Base-by-base conservation (phyloP, 2,797 vertebrate genomes). In the Myiotriccus ornatus region DNA sequence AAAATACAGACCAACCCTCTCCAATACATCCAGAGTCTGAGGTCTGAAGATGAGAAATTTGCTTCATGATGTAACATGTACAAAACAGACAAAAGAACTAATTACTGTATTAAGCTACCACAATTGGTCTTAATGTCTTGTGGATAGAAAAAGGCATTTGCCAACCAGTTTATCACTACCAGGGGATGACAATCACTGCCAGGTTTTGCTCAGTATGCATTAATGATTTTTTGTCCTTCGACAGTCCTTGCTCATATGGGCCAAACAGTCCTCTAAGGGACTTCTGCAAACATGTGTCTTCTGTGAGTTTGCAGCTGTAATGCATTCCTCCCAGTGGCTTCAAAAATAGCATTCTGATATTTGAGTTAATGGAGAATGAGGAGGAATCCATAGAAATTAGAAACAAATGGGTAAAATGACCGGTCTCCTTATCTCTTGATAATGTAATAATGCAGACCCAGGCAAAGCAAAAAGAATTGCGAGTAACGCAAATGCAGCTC, bases 191-290 rank as follows among this genome's bases (percentile, higher is more conserved):
- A 50, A 56, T 43, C 30, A 12, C 22, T 75, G 13, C 9, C 74
- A 44, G 47, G 52, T 60, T 92, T 92, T 68, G 12, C 19, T 90
- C 32, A 32, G 47, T 43, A 44, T 14, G 30, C 25, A 34, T 65
- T 62, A 12, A 32, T 39, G 52, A 93, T 94, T 96, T 94, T 90
- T 91, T 96, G 76, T 93, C 89, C 82, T 95, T 97, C 82, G 34
- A 52, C 44, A 82, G 69, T 63, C 69, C 43, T 74, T 89, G 50
- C 76, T 76, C 49, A 74, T 55, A 77, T 52, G 56, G 59, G 34
- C 20, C 64, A 44, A 87, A 64, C 46, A 50, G 87, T 84, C 71
- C 70, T 90, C 67, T 73, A 70, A 73, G 70, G 25, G 67, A 39
- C 39, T 84, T 90, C 37, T 7, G 32, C 87, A 71, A 94, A 80